Evolutionary conservation across 92 coral and sea anemone genomes (phyloP), one percentile per base, ranked within the genome.

Genomic region (Epizoanthus scotinus): DNA sequence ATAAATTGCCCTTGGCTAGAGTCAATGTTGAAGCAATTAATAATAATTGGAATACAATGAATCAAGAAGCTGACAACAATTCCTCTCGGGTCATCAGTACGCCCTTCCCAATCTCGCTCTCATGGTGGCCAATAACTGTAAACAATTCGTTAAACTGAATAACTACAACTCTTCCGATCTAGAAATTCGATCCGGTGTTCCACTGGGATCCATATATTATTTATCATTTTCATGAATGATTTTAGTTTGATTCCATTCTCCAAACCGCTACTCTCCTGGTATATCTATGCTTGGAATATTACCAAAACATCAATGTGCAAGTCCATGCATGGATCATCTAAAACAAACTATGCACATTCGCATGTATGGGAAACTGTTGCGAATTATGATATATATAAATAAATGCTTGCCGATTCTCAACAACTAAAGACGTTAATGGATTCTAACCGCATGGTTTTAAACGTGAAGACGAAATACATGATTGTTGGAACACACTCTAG

Each of bases 151-250:
- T n/a, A 61, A 61, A 5, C 10, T 61, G 25, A 61, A n/a, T 27
- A 17, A 61, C 25, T 28, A 61, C 66, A 10, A 61, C 26, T 61
- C 66, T 9, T 61, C 66, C 25, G 28, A 61, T 19, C 66, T 61
- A 9, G 34, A 9, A 18, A 63, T 63, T 63, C 67, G 67, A 22
- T 63, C 67, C 67, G 67, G 67, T 34, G 67, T 63, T 63, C 67
- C 67, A 25, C 67, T 22, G 28, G 67, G 67, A 22, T 63, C 67
- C 67, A 34, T 63, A 34, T 63, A 17, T 21, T 63, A 63, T 63
- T 63, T 34, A 63, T 63, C 67, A 63, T 63, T 5, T 63, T 63
- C 67, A 63, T 63, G 67, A 63, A 63, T 34, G 67, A 63, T 34
- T 22, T 63, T 22, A 63, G 12, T 34, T 63, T 63, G 67, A 63